Evolutionary conservation across 2,113 vertebrate genomes (phyloP).

Genomic region (Australoheros scitulus): DNA sequence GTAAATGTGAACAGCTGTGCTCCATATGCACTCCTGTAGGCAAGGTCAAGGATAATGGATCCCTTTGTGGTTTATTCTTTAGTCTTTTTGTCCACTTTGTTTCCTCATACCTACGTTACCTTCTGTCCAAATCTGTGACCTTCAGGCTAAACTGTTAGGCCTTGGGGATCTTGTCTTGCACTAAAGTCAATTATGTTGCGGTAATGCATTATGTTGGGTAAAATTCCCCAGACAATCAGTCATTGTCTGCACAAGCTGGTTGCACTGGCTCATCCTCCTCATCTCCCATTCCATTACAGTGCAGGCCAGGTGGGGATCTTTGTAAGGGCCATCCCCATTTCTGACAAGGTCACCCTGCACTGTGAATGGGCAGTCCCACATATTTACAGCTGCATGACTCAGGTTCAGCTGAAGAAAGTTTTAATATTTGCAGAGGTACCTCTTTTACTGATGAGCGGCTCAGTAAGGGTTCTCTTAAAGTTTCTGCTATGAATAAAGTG

Average conservation of each 20-base stretch:
- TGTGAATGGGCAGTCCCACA: constrained; percentile 13
- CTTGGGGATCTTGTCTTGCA: constrained; percentile 59
- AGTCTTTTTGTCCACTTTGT: constrained; percentile 22
- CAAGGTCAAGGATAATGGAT: constrained; percentile 61
- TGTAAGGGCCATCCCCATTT: constrained; percentile 45
- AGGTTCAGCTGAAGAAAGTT: constrained; percentile 31
- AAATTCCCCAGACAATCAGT: constrained; percentile 69
- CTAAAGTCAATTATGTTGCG: constrained; percentile 75
- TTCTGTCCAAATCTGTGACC: constrained; percentile 59
- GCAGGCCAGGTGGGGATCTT: constrained; percentile 44
- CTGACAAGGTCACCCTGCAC: constrained; percentile 72
- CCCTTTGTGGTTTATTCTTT: constrained; percentile 32
- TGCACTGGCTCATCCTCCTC: constrained; percentile 64
- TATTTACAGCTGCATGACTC: constrained; percentile 43
- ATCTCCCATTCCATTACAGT: constrained; percentile 58
- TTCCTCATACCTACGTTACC: background rate
- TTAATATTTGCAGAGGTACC: constrained; percentile 21
- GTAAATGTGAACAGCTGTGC: background rate
- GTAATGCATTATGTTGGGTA: constrained; percentile 74
- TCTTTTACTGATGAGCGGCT: background rate
- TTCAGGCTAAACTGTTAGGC: constrained; percentile 65
- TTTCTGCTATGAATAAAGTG: background rate
- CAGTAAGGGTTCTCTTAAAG: background rate
- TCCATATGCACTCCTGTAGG: background rate
- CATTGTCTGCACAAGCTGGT: constrained; percentile 72